phyloP scores from a whole-genome alignment of 2,113 vertebrate species.

The Gallinago paraguaiae region DNA sequence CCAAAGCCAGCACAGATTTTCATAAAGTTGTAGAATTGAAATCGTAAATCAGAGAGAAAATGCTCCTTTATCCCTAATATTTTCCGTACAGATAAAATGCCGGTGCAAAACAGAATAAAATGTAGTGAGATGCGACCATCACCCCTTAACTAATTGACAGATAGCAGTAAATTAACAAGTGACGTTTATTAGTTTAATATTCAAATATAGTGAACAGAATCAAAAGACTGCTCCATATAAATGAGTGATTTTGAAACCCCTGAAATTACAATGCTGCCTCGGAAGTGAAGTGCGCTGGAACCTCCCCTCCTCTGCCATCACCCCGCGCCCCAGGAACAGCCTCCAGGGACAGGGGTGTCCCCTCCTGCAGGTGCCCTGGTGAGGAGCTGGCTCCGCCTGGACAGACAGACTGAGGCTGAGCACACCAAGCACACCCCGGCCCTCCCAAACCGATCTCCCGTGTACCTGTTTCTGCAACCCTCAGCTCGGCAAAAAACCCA shows the following conservation, averaged over 20 bases:
- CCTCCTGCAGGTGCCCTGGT: not conserved
- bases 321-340: not conserved
- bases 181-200: slow-evolving; percentile 67
- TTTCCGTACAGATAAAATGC: not conserved
- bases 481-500: not conserved
- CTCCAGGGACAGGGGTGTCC: not conserved
- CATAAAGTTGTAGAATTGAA: not conserved
- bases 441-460: not conserved
- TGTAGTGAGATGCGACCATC: not conserved
- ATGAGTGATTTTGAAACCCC: slow-evolving; percentile 37
- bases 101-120: not conserved
- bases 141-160: slow-evolving; percentile 63
- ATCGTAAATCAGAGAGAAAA: not conserved
- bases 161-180: slow-evolving; percentile 69
- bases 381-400: not conserved
- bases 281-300: not conserved
- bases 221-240: slow-evolving; percentile 45
- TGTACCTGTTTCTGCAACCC: not conserved
- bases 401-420: not conserved
- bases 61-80: not conserved
- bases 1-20: not conserved
- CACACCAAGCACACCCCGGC: not conserved
- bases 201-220: slow-evolving; percentile 71
- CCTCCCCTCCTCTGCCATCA: not conserved
- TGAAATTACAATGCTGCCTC: slow-evolving; percentile 30